phyloP scores from a whole-genome alignment of 2,888 invertebrate species.

The Eupithecia subumbrata region DNA sequence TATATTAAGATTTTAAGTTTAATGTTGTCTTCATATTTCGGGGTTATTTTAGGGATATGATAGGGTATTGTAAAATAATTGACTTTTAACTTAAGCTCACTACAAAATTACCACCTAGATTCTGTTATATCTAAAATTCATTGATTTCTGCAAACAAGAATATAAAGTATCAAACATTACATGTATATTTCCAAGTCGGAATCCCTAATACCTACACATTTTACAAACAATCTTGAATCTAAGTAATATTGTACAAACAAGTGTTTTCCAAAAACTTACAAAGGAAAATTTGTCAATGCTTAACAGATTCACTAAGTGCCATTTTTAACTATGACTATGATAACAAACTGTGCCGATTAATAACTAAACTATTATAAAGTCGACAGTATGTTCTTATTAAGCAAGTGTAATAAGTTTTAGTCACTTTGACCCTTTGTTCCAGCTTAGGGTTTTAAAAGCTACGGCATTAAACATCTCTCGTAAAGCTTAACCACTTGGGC shows the following conservation, averaged over 20 bases:
- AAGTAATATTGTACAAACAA: neutral
- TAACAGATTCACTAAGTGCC: neutral
- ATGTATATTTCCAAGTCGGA: neutral
- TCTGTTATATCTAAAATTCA: no score
- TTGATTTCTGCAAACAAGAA: neutral
- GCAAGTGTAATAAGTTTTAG: neutral
- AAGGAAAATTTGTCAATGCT: neutral
- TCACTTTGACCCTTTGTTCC: neutral
- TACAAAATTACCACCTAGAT: no score
- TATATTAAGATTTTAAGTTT: neutral
- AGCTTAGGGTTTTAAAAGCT: neutral
- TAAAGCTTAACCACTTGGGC: conserved; percentile 7
- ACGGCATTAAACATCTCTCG: neutral
- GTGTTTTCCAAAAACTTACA: neutral
- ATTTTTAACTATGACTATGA: neutral
- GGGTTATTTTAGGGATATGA: neutral
- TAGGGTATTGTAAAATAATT: no score
- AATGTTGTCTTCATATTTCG: neutral
- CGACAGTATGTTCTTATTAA: neutral
- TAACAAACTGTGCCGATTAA: neutral
- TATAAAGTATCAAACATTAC: neutral
- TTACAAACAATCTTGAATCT: no score
- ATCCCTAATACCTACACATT: no score
- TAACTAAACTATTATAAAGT: neutral
- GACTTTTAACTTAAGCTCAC: no score